phyloP scores from a whole-genome alignment of 2,888 invertebrate species.

The Eupithecia dodoneata region DNA sequence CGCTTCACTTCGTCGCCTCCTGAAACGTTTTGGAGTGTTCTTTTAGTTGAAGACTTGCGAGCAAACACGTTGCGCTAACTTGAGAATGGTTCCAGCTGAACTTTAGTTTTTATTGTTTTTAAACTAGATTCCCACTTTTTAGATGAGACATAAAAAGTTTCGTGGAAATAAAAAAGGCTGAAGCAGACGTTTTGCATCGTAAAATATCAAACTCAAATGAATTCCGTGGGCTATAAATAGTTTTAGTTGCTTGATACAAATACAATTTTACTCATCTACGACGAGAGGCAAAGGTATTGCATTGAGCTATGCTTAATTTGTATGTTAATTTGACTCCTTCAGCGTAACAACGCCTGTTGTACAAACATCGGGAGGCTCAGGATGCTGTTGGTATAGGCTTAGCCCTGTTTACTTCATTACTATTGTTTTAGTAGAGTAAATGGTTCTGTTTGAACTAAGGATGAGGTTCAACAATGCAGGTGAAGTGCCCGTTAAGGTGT shows the following conservation, averaged over 20 bases:
- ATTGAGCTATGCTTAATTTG: conserved; percentile 33
- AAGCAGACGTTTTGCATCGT: background rate
- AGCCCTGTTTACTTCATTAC: conserved; percentile 25
- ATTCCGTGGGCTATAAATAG: background rate
- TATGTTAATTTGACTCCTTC: conserved; percentile 33
- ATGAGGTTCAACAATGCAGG: background rate
- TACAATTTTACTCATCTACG: background rate
- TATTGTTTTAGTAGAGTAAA: conserved; percentile 13
- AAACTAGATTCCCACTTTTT: conserved; percentile 12
- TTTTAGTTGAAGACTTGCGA: conserved; percentile 48
- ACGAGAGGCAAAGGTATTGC: conserved; percentile 12
- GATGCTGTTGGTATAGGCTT: conserved; percentile 33
- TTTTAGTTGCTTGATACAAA: background rate
- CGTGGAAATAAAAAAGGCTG: background rate
- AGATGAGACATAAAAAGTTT: conserved; percentile 8
- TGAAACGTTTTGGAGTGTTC: conserved; percentile 61
- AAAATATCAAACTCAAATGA: background rate
- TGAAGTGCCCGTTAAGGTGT: background rate
- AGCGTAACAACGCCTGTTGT: conserved; percentile 27
- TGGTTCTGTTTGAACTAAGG: conserved; percentile 11
- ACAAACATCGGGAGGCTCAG: conserved; percentile 52
- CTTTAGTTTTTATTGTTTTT: conserved; percentile 22
- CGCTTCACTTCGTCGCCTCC: conserved; percentile 52
- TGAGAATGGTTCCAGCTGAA: conserved; percentile 24
- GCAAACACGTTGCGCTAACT: conserved; percentile 26